Percentiles rank a stretch among this genome's conserved stretches.
Conservation (phyloP, 2,113 vertebrate genomes). For the Dicentrarchus labrax region DNA sequence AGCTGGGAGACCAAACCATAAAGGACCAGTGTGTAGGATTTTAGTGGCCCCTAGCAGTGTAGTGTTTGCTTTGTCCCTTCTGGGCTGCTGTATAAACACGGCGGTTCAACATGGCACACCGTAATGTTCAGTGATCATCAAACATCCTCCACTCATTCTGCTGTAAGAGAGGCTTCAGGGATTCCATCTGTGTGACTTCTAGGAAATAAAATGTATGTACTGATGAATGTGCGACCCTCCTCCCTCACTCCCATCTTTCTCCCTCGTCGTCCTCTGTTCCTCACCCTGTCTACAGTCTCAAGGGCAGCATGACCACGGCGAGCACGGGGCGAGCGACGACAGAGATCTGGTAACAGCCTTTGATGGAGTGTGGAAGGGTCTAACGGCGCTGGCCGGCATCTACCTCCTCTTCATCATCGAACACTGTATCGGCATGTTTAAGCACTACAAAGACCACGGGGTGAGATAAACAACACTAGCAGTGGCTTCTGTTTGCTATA, state of each 20-base stretch:
- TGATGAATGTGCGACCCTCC: neutral
- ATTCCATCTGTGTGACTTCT: neutral
- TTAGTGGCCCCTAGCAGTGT: too few species aligned
- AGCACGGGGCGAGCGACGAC: neutral
- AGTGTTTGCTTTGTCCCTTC: too few species aligned
- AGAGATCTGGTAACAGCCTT: conserved; percentile 84
- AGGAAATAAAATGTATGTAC: conserved; percentile 11
- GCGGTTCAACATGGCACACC: too few species aligned
- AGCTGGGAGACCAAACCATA: too few species aligned
- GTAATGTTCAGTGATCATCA: neutral
- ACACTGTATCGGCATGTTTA: conserved; percentile 96
- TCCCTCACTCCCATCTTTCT: neutral
- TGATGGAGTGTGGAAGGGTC: conserved; percentile 96
- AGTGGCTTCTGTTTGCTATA: neutral
- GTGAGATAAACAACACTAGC: conserved; percentile 72
- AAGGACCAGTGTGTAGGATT: too few species aligned
- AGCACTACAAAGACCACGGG: conserved; percentile 92
- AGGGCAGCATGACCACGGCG: conserved; percentile 90
- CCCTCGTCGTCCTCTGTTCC: neutral
- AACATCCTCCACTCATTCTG: neutral
- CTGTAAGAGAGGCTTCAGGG: neutral
- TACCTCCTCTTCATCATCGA: conserved; percentile 98
- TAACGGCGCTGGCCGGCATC: conserved; percentile 94
- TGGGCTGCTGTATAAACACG: too few species aligned
- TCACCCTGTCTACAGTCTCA: conserved; percentile 86